Evolutionary conservation across 2,888 invertebrate genomes (phyloP).

Genomic region (Lycophotia porphyrea): DNA sequence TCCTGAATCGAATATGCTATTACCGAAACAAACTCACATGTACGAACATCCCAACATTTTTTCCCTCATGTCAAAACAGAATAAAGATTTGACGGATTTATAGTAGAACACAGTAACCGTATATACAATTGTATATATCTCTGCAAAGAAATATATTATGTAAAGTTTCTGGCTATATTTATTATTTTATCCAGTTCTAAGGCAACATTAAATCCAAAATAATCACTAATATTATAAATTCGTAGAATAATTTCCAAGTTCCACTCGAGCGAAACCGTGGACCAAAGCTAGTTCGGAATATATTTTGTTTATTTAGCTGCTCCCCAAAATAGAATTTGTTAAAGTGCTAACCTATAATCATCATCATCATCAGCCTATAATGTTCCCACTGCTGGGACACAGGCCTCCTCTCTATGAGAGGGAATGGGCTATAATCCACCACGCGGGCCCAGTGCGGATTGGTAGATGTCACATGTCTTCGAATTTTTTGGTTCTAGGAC

Average conservation of each 20-base stretch:
- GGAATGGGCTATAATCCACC: too few species aligned
- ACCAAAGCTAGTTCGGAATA: neutral
- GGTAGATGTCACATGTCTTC: too few species aligned
- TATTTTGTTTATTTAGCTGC: neutral
- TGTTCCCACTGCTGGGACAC: too few species aligned
- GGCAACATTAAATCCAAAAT: neutral
- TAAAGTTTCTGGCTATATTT: neutral
- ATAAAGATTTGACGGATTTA: constrained; percentile 17
- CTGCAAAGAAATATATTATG: neutral
- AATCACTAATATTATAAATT: too few species aligned
- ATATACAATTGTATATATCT: neutral
- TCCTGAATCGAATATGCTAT: neutral
- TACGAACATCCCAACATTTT: neutral
- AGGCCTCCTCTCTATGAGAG: too few species aligned
- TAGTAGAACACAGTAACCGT: neutral
- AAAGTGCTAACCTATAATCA: too few species aligned
- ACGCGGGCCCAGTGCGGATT: too few species aligned
- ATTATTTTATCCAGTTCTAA: neutral
- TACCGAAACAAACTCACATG: constrained; percentile 10
- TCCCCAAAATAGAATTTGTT: neutral
- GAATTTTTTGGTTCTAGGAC: too few species aligned
- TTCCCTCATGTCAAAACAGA: constrained; percentile 8
- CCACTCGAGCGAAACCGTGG: neutral
- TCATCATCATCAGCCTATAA: too few species aligned
- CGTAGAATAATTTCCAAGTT: neutral